Conservation (phyloP, 2,888 invertebrate genomes). For the Cataglyphis livida region DNA sequence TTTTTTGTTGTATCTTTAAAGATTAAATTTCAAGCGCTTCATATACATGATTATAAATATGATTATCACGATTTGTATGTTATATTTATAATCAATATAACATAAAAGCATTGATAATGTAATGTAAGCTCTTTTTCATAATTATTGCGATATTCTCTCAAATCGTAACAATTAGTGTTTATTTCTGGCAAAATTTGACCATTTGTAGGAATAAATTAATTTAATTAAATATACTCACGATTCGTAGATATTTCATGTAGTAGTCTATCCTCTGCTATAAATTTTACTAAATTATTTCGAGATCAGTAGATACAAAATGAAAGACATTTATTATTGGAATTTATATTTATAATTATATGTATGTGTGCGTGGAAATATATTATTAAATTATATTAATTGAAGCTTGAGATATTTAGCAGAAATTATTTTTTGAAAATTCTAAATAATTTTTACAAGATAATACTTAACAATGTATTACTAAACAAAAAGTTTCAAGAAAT, state of each 20-base stretch:
- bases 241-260: conserved; percentile 21
- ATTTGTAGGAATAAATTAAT: conserved; percentile 22
- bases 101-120: background rate
- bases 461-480: background rate
- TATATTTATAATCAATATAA: background rate
- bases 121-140: background rate
- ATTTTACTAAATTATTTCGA: conserved; percentile 20
- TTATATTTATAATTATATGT: background rate
- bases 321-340: background rate
- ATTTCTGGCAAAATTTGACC: background rate
- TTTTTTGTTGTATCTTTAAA: background rate
- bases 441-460: background rate
- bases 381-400: conserved; percentile 5
- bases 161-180: conserved; percentile 2
- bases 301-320: background rate
- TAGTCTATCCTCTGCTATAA: background rate
- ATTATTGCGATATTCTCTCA: background rate
- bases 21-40: background rate
- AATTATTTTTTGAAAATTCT: background rate
- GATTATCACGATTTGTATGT: background rate
- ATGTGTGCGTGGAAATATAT: background rate
- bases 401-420: background rate
- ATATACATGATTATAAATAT: background rate
- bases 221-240: conserved; percentile 25
- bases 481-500: background rate